Evolutionary conservation across 2,113 vertebrate genomes (phyloP).

Genomic region (Brienomyrus brachyistius): DNA sequence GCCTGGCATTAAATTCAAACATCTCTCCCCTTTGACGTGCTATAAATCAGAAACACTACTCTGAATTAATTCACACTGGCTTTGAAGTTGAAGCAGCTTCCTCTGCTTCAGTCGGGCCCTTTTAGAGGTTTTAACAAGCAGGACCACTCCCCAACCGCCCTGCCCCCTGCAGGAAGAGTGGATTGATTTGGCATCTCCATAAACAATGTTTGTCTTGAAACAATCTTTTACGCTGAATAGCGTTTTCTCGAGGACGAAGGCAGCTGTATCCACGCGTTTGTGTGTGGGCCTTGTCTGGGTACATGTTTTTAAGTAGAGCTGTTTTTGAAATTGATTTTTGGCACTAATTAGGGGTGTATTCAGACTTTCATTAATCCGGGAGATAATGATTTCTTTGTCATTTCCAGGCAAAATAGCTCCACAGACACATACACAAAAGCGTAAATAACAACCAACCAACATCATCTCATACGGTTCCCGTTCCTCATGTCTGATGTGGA

Average conservation of each 20-base stretch:
- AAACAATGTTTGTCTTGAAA: slow-evolving; percentile 13
- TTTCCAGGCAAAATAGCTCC: slow-evolving; percentile 5
- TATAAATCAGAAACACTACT: slow-evolving; percentile 15
- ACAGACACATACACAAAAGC: slow-evolving; percentile 3
- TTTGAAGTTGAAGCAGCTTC: neutral
- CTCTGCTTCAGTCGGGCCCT: neutral
- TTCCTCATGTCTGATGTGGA: slow-evolving; percentile 55
- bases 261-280: neutral
- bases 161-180: neutral
- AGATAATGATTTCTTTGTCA: neutral
- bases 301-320: neutral
- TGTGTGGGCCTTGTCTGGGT: neutral
- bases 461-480: slow-evolving; percentile 29
- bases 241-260: neutral
- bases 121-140: neutral
- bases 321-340: neutral
- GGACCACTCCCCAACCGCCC: neutral
- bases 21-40: slow-evolving; percentile 6
- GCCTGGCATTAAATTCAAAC: neutral
- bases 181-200: neutral
- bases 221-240: neutral
- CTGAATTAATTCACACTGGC: neutral
- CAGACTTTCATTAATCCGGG: neutral
- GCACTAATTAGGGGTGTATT: neutral
- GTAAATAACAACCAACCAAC: neutral